A percentile compares a stretch with the other conserved stretches of the same genome.
Evolutionary conservation across 2,797 vertebrate species (phyloP).

Genomic region (Hyperoplus lanceolatus): DNA sequence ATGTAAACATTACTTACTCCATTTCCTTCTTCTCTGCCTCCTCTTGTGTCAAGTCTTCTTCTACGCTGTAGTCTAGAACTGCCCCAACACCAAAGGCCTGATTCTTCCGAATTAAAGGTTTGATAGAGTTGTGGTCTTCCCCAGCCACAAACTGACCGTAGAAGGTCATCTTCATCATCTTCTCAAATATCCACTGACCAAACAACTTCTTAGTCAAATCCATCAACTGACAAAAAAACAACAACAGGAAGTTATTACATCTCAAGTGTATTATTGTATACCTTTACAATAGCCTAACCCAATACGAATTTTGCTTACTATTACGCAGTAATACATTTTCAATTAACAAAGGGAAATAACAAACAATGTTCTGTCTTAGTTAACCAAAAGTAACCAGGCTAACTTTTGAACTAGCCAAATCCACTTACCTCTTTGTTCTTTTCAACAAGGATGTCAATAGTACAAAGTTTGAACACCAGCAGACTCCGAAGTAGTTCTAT

Average conservation of each 20-base stretch:
- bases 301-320: background rate
- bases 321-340: background rate
- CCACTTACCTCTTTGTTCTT: conserved; percentile 86
- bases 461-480: conserved; percentile 91
- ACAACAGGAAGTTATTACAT: background rate
- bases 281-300: background rate
- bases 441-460: conserved; percentile 88
- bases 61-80: conserved; percentile 94
- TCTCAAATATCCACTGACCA: conserved; percentile 89
- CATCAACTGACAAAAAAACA: conserved; percentile 85
- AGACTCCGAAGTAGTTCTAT: conserved; percentile 89
- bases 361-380: background rate
- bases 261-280: background rate
- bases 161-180: conserved; percentile 96
- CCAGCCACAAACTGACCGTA: conserved; percentile 98
- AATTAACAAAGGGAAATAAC: background rate
- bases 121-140: conserved; percentile 93
- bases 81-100: conserved; percentile 92
- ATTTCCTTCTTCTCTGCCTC: conserved; percentile 90
- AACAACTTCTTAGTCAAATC: conserved; percentile 86
- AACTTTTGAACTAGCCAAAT: background rate
- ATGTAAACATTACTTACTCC: conserved; percentile 84
- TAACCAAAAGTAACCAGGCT: background rate
- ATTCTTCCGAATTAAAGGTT: conserved; percentile 90
- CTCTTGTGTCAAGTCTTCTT: conserved; percentile 90